Percentiles rank a stretch among this genome's conserved stretches.
phyloP scores from a whole-genome alignment of 2,797 vertebrate genomes.

The Tiaroga cobitis region DNA sequence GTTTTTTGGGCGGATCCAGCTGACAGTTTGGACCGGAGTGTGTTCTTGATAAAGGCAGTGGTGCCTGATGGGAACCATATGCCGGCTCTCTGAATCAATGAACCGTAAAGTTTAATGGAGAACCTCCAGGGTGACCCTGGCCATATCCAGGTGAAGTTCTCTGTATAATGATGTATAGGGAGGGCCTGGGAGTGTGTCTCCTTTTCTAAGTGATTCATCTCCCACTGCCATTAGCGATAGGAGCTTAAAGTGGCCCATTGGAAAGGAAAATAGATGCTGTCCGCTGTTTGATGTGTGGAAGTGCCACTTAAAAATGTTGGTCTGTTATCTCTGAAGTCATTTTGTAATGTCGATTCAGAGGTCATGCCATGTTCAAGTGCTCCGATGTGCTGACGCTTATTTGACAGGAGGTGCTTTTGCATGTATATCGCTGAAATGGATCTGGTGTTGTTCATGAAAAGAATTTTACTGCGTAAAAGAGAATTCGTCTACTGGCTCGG shows the following conservation, averaged over 20 bases:
- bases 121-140: slow-evolving; percentile 59
- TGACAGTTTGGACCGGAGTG: slow-evolving; percentile 56
- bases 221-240: slow-evolving; percentile 41
- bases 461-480: slow-evolving; percentile 5
- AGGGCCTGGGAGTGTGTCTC: slow-evolving; percentile 44
- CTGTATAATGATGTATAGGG: slow-evolving; percentile 58
- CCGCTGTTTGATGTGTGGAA: slow-evolving; percentile 33
- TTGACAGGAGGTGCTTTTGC: slow-evolving; percentile 37
- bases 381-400: slow-evolving; percentile 17
- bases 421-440: slow-evolving; percentile 19
- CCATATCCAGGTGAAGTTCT: slow-evolving; percentile 62
- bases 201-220: slow-evolving; percentile 51
- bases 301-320: slow-evolving; percentile 48
- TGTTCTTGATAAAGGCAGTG: slow-evolving; percentile 60
- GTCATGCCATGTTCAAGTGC: slow-evolving; percentile 16
- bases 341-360: slow-evolving; percentile 19
- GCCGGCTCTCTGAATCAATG: slow-evolving; percentile 62
- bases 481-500: not conserved
- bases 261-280: slow-evolving; percentile 38
- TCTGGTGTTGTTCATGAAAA: slow-evolving; percentile 17
- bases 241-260: slow-evolving; percentile 31
- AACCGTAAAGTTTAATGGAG: slow-evolving; percentile 64
- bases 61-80: slow-evolving; percentile 63
- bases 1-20: slow-evolving; percentile 51
- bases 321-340: slow-evolving; percentile 19